Evolutionary conservation across 2,113 vertebrate genomes (phyloP).

Genomic region (Atherinomorus stipes): DNA sequence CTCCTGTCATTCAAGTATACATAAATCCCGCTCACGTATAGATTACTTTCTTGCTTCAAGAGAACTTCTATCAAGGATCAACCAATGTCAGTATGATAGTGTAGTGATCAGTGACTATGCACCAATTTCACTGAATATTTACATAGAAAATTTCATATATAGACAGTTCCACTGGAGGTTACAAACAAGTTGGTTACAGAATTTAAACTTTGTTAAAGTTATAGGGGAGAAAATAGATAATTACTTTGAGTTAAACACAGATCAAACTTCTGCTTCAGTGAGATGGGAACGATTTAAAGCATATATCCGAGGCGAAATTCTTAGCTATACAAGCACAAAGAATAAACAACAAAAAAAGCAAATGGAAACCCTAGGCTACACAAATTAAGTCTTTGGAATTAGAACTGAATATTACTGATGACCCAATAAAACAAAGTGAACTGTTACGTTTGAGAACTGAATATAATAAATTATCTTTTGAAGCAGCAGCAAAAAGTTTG

Average conservation of each 20-base stretch:
- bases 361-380: neutral
- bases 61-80: neutral
- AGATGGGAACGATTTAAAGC: neutral
- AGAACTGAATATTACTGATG: neutral
- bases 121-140: neutral
- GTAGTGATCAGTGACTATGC: too few species aligned
- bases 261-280: too few species aligned
- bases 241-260: neutral
- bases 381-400: neutral
- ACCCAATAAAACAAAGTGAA: neutral
- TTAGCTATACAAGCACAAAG: neutral
- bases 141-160: neutral
- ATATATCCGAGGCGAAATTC: conserved; percentile 2
- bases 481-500: neutral
- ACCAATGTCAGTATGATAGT: too few species aligned
- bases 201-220: neutral
- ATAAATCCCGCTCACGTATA: neutral
- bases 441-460: neutral
- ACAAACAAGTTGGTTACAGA: neutral
- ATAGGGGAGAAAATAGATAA: neutral
- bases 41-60: neutral
- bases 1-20: neutral
- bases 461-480: neutral
- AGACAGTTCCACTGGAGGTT: neutral
- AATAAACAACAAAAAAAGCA: neutral